phyloP scores from a whole-genome alignment of 2,113 vertebrate species.

The Cyprinus carpio region DNA sequence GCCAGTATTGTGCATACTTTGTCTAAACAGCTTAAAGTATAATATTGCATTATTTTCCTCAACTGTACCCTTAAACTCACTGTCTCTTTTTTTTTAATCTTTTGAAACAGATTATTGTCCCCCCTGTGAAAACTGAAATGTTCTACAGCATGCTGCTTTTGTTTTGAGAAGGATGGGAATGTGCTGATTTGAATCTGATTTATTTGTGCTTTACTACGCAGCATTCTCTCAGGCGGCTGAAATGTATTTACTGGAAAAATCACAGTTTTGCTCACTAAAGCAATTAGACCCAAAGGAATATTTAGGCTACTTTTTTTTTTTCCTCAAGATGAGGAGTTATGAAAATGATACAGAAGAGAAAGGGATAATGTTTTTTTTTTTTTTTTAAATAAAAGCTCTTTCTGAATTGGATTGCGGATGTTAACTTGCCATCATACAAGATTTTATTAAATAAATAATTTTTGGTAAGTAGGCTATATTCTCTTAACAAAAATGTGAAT shows the following conservation, averaged over 20 bases:
- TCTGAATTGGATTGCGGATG: not conserved
- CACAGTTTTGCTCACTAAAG: conserved; percentile 1
- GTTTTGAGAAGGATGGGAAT: conserved; percentile 23
- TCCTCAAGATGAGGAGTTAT: not conserved
- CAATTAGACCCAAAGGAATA: not conserved
- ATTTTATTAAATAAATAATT: not conserved
- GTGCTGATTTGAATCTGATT: not conserved
- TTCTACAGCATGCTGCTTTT: not conserved
- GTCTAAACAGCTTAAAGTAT: not conserved
- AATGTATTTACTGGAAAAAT: conserved; percentile 23
- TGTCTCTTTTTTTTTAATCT: not conserved
- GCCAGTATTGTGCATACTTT: not conserved
- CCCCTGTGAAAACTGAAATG: conserved; percentile 24
- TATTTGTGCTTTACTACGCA: not conserved
- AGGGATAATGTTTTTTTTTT: not conserved
- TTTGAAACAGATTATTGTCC: not conserved
- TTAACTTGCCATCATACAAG: not conserved
- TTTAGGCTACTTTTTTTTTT: not conserved
- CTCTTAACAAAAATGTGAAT: not conserved
- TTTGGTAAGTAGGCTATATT: not conserved
- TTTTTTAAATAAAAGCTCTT: not conserved
- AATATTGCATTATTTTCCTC: conserved; percentile 4
- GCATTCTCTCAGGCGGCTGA: not conserved
- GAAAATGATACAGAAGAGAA: not conserved
- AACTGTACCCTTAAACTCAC: not conserved